Base-by-base conservation (phyloP, 2,797 vertebrate genomes). In the Betta splendens region DNA sequence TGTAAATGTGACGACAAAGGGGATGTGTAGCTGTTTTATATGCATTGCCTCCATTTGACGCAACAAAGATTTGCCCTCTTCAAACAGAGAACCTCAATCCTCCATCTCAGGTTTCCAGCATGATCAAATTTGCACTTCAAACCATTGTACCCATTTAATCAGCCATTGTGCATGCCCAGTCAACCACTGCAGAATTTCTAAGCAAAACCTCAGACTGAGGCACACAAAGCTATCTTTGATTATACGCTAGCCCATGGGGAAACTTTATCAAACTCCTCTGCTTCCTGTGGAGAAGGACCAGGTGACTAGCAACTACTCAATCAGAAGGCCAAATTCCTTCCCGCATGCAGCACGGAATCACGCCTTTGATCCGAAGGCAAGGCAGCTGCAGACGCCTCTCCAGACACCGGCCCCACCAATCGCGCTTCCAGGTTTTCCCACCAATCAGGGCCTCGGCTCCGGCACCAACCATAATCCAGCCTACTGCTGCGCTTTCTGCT, bases 91-190 rank as follows among this genome's bases (percentile, higher is more conserved):
- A 88, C 80, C 87, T 84, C 84, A 86, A 56, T 79, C 69, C 65
- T 75, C 69, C 60, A 50, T 80, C 84, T 88, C 70, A 89, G 89
- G 87, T 93, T 93, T 92, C 91, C 92, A 91, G 83, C 85, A 77
- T 63, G 84, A 91, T 90, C 87, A 91, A 83, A 94, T 94, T 92
- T 94, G 90, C 92, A 95, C 92, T 94, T 93, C 92, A 93, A 87
- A 94, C 92, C 89, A 83, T 83, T 81, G 74, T 91, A 78, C 73
- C 71, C 84, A 84, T 81, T 89, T 95, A 93, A 94, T 92, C 90
- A 93, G 86, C 85, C 85, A 91, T 91, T 93, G 89, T 94, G 91
- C 79, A 77, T 32, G 58, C 82, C 91, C 85, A 82, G 61, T 91
- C 91, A 91, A 89, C 87, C 90, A 81, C 88, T 88, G 87, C 71